These are phyloP conservation scores for Passer domesticus DNA, from an alignment of 2,113 vertebrate genomes.

Conservation along the genomic window DNA sequence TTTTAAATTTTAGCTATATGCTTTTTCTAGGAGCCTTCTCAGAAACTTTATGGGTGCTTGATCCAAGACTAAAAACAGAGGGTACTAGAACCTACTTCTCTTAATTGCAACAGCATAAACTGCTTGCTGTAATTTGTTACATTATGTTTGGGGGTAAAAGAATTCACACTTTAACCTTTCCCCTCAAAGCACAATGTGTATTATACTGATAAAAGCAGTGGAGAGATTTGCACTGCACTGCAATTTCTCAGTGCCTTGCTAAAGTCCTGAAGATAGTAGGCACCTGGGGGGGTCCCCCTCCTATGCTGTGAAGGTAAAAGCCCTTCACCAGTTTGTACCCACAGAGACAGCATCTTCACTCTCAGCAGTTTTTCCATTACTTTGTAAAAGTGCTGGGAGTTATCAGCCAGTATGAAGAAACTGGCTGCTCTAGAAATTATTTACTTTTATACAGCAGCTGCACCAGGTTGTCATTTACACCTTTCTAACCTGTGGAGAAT, in stretches of 20 bases:
- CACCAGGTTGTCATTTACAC: slow-evolving; percentile 36
- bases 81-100: neutral
- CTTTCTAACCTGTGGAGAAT: neutral
- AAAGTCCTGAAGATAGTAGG: slow-evolving; percentile 25
- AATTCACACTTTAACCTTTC: slow-evolving; percentile 31
- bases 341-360: slow-evolving; percentile 58
- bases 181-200: neutral
- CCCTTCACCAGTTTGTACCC: slow-evolving; percentile 27
- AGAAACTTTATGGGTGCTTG: neutral
- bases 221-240: neutral
- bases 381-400: slow-evolving; percentile 40
- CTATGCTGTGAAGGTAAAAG: neutral
- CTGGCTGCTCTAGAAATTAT: slow-evolving; percentile 33
- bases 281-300: slow-evolving; percentile 12
- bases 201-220: slow-evolving; percentile 26
- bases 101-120: neutral
- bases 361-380: slow-evolving; percentile 45
- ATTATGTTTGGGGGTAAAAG: neutral
- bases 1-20: neutral
- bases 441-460: slow-evolving; percentile 28
- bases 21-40: neutral
- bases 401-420: slow-evolving; percentile 57
- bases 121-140: neutral
- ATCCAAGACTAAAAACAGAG: neutral
- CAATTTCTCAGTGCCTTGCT: neutral